A percentile compares a stretch with the other conserved stretches of the same genome.
Evolutionary conservation across 2,113 vertebrate genomes (phyloP).

Genomic region (Phrynosoma blainvillii): DNA sequence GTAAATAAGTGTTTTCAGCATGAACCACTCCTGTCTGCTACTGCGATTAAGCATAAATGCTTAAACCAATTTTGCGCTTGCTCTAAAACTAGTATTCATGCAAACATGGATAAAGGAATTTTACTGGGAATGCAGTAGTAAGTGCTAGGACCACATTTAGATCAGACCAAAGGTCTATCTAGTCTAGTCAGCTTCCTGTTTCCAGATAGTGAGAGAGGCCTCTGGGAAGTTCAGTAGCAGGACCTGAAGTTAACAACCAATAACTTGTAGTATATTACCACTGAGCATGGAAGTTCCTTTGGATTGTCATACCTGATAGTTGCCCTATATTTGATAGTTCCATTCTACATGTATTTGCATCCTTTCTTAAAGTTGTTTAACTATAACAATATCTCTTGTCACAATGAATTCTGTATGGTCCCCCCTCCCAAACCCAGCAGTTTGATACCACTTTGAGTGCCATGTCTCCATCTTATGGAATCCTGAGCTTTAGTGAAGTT

Average conservation of each 20-base stretch:
- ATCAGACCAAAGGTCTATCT: not conserved
- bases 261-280: too few species aligned
- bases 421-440: too few species aligned
- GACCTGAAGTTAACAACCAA: too few species aligned
- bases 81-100: not conserved
- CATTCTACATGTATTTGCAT: not conserved
- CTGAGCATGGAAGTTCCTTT: not conserved
- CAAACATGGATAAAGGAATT: not conserved
- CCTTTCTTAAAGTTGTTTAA: not conserved
- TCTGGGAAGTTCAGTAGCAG: not conserved
- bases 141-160: not conserved
- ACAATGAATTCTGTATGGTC: not conserved
- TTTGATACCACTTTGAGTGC: too few species aligned
- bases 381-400: not conserved
- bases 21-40: slow-evolving; percentile 2
- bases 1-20: not conserved
- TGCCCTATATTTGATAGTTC: not conserved
- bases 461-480: too few species aligned
- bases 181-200: not conserved
- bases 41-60: not conserved
- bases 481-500: too few species aligned
- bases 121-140: not conserved
- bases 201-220: not conserved
- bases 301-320: not conserved
- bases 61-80: not conserved